These are phyloP conservation scores for Pteropus rufus DNA, from an alignment of 2,797 vertebrate species.

Conservation along the genomic window DNA sequence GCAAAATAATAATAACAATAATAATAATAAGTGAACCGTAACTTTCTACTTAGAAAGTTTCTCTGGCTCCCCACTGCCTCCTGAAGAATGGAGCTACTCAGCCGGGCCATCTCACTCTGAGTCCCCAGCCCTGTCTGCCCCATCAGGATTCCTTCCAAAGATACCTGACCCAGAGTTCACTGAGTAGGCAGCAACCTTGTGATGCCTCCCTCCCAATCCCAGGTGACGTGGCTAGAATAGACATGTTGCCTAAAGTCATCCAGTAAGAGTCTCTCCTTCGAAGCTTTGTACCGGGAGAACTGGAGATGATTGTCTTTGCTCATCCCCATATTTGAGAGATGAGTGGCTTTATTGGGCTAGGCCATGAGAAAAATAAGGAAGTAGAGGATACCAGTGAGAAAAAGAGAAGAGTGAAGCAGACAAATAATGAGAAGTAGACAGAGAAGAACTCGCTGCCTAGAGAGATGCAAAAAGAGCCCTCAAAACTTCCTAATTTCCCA, in stretches of 20 bases:
- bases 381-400: neutral
- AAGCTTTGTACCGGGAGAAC: neutral
- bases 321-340: neutral
- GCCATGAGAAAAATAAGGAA: neutral
- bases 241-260: neutral
- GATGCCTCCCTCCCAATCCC: neutral
- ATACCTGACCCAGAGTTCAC: neutral
- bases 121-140: neutral
- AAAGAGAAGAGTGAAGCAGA: neutral
- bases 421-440: neutral
- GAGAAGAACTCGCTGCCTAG: rapidly evolving
- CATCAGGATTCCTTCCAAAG: neutral
- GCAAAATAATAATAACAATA: neutral
- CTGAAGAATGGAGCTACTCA: neutral
- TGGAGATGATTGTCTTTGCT: neutral
- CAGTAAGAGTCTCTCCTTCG: neutral
- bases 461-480: neutral
- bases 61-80: neutral
- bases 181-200: neutral
- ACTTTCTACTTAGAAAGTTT: neutral
- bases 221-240: neutral
- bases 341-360: neutral
- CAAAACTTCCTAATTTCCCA: neutral
- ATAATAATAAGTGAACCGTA: neutral
- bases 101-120: neutral